Evolutionary conservation across 2,797 vertebrate species (phyloP), one percentile per base, ranked within the genome.

Genomic region (Tiaroga cobitis): DNA sequence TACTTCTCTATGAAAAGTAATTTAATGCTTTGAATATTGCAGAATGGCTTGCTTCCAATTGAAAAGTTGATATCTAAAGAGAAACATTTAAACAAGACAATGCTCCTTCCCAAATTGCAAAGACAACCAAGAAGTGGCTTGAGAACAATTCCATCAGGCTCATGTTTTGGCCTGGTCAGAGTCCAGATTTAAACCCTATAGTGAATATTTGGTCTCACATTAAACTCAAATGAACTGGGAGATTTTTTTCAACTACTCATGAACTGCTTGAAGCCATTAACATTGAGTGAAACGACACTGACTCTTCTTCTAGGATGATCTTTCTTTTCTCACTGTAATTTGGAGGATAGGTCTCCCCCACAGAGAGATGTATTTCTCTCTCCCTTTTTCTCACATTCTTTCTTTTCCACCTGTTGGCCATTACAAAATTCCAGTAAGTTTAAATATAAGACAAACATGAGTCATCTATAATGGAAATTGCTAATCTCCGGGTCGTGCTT

Each of bases 391-490:
- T 37, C 26, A 67, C 63, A 83, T 79, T 81, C 7, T 82, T 69
- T 68, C 75, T 85, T 80, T 90, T 61, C 80, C 91, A 93, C 88
- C 86, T 94, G 92, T 89, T 92, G 89, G 85, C 88, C 68, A 93
- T 93, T 92, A 91, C 19, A 89, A 86, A 88, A 88, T 90, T 93
- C 82, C 89, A 87, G 87, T 90, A 89, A 88, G 37, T 89, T 92
- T 82, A 63, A 89, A 49, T 84, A 43, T 87, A 79, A 92, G 87
- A 91, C 85, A 86, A 90, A 90, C 91, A 80, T 92, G 85, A 90
- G 73, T 92, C 81, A 88, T 89, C 80, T 87, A 80, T 90, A 88
- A 77, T 84, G 65, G 82, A 87, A 70, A 90, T 32, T 56, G 61
- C 70, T 88, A 78, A 92, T 88, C 89, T 90, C 77, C 29, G 54